A percentile compares a stretch with the other conserved stretches of the same genome.
Conservation (phyloP, 92 coral and sea anemone species). For the Paragorgia papillata region DNA sequence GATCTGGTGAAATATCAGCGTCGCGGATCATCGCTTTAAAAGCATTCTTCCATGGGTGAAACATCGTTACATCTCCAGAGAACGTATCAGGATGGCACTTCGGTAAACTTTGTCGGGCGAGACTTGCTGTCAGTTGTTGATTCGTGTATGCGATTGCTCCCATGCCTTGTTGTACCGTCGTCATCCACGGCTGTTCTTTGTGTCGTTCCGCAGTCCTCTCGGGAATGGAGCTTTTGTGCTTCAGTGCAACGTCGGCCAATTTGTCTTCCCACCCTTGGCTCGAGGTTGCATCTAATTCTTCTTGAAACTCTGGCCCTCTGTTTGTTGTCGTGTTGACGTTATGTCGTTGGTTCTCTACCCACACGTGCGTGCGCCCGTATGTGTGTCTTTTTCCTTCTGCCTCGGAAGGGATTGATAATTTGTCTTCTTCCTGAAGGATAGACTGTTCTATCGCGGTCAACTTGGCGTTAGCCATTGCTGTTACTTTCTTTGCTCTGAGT, state of each 20-base stretch:
- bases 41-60: slow-evolving; percentile 56
- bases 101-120: slow-evolving; percentile 47
- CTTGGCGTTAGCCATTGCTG: slow-evolving; percentile 53
- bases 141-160: slow-evolving; percentile 31
- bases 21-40: slow-evolving; percentile 38
- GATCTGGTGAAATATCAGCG: slow-evolving; percentile 41
- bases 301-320: too few species aligned
- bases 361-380: too few species aligned
- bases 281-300: too few species aligned
- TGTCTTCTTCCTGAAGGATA: slow-evolving; percentile 39
- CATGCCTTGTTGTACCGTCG: slow-evolving; percentile 9
- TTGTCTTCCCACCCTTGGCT: too few species aligned
- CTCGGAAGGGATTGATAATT: too few species aligned
- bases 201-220: too few species aligned
- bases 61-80: slow-evolving; percentile 47
- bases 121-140: slow-evolving; percentile 32
- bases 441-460: slow-evolving; percentile 51
- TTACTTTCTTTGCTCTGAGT: slow-evolving; percentile 30
- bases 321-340: too few species aligned
- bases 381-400: too few species aligned
- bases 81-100: slow-evolving; percentile 58
- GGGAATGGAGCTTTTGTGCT: too few species aligned
- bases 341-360: too few species aligned
- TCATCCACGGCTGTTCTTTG: too few species aligned
- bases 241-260: too few species aligned